Evolutionary conservation across 1,140 invertebrate genomes (phyloP), one percentile per base, ranked within the genome.

Genomic region (Papilio helenus): DNA sequence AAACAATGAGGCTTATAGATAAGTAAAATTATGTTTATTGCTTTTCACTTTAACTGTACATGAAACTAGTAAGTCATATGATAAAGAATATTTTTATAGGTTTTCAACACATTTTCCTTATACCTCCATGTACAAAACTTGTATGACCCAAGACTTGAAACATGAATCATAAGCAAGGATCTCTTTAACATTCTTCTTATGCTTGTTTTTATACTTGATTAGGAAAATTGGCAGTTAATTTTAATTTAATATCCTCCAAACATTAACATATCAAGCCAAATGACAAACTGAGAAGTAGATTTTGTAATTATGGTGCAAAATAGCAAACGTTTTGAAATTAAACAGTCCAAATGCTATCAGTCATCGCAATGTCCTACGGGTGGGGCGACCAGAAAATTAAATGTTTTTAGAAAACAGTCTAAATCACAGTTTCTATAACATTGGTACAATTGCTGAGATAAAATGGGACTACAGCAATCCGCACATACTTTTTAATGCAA

Each of bases 361-460:
- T 92, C 87, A 87, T 83, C 82, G 81, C 82, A 86, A 84, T 85
- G 87, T 85, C 86, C 84, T 8, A 86, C 91, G 92, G 92, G 92
- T 92, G 92, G 92, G 92, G 92, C 92, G 92, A 88, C 73, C 79
- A 88, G 80, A 88, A 85, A 85, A 84, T 80, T 87, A 85, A 87
- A 85, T 84, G 79, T 78, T 81, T 65, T 80, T 79, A 77, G 72
- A 73, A 83, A 80, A 65, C 9, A 58, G 76, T 55, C 76, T 34
- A 72, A 81, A 80, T 77, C 72, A 79, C 65, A 20, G 7, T 29
- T 80, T 71, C 58, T 61, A 46, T 16, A 49, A 79, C 72, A 79
- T 61, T 46, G 72, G 39, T 72, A 46, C 26, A 39, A 23, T 39
- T 14, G 65, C 23, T 61, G 46, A 72, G 46, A 46, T n/a, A 51